These are phyloP conservation scores for Pemphigus obesinymphae DNA, from an alignment of 1,140 invertebrate genomes.

Conservation along the genomic window DNA sequence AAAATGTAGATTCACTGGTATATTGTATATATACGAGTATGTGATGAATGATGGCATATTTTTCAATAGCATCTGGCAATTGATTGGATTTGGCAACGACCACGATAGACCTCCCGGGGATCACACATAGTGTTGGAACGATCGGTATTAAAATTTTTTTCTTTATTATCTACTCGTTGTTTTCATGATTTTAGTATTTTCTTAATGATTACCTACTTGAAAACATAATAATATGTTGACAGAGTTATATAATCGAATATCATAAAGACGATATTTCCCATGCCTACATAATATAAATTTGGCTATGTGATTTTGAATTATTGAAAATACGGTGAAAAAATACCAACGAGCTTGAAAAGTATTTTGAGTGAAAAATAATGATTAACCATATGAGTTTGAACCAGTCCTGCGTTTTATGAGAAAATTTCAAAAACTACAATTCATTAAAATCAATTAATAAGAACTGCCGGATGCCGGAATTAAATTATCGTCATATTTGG, in stretches of 20 bases:
- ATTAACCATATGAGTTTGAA: no score
- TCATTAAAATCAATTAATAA: not conserved
- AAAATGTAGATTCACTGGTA: no score
- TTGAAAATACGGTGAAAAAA: not conserved
- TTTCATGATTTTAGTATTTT: not conserved
- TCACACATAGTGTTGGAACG: not conserved
- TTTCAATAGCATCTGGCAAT: constrained; percentile 2
- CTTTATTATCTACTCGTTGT: not conserved
- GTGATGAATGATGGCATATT: not conserved
- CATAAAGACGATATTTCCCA: not conserved
- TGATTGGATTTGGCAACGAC: not conserved
- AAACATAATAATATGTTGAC: not conserved
- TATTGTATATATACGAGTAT: not conserved
- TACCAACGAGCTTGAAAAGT: not conserved
- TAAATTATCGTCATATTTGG: not conserved
- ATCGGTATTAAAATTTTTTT: not conserved
- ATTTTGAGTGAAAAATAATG: not conserved
- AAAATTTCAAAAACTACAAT: not conserved
- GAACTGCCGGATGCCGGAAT: not conserved
- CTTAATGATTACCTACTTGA: not conserved
- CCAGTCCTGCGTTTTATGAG: not conserved
- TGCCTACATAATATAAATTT: not conserved
- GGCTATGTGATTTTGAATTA: not conserved
- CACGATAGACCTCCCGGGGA: not conserved
- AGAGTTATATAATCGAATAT: not conserved